Evolutionary conservation across 2,113 vertebrate genomes (phyloP).

Genomic region (Ellobius talpinus): DNA sequence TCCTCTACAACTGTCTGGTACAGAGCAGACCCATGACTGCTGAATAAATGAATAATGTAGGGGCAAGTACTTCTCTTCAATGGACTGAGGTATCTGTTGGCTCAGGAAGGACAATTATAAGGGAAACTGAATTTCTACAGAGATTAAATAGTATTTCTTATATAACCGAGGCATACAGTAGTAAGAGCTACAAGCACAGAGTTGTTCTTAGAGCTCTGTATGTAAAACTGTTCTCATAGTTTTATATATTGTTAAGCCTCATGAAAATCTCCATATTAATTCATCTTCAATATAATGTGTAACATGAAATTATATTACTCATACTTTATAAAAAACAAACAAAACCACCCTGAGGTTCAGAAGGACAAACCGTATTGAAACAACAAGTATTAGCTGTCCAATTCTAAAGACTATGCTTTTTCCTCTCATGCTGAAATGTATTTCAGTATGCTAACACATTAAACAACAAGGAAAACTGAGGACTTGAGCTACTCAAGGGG

Average conservation of each 20-base stretch:
- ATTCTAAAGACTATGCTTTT: neutral
- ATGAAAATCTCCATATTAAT: constrained; percentile 22
- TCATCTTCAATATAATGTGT: constrained; percentile 37
- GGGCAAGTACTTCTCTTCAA: constrained; percentile 16
- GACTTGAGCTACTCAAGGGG: neutral
- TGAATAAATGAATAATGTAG: constrained; percentile 26
- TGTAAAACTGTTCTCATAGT: neutral
- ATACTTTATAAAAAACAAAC: constrained; percentile 39
- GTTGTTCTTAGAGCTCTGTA: neutral
- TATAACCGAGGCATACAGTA: neutral
- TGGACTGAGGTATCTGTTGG: neutral
- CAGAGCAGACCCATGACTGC: neutral
- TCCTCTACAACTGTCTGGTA: constrained; percentile 20
- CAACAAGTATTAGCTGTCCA: constrained; percentile 24
- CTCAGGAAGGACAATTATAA: constrained; percentile 6
- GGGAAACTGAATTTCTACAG: constrained; percentile 17
- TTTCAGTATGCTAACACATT: constrained; percentile 17
- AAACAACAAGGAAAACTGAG: neutral
- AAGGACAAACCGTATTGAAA: constrained; percentile 17
- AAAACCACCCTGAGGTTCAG: neutral
- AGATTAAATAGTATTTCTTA: constrained; percentile 28
- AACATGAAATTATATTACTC: constrained; percentile 52
- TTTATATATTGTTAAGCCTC: constrained; percentile 28
- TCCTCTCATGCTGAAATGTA: neutral
- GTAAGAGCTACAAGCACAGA: neutral